Evolutionary conservation across 2,888 invertebrate genomes (phyloP), one percentile per base, ranked within the genome.

Genomic region (Oxytorus armatus): DNA sequence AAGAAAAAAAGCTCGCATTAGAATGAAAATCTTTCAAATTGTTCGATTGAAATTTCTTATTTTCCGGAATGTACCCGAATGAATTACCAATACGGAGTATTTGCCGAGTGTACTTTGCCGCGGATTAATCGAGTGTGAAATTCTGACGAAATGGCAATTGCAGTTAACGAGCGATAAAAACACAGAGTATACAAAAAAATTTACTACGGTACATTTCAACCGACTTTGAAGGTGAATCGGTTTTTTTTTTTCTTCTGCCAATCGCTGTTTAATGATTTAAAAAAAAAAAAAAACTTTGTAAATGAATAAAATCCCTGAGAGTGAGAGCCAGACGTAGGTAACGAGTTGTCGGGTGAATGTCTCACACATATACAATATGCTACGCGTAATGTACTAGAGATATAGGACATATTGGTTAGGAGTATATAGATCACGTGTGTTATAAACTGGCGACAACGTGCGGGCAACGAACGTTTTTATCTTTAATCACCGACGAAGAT

Each of bases 401-500:
- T 16, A 33, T 29, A 29, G n/a, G n/a, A 29, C 29, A 29, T 29
- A 29, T 5, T 29, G n/a, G 29, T 29, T 5, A 29, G 5, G 29
- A 29, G 29, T 29, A 29, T 29, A 29, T 29, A 29, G 29, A 29
- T 29, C 29, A 29, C 8, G 1, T n/a, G 16, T 14, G 0, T 55
- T 29, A 29, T 7, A 14, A 11, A 8, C 25, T 55, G 16, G 29
- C 8, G 14, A 16, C 55, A 55, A 53, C 14, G 25, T 8, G 8
- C 55, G 55, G 16, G n/a, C 8, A 29, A 55, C 55, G 8, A 3
- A 14, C 55, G 23, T 77, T 76, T 77, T 80, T 63, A 79, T 79
- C 76, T 76, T 57, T 33, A 68, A 81, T 76, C 66, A 51, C 53
- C 72, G 76, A 76, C 55, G 57, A 57, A 75, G 70, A 81, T 78